Percentiles rank a stretch among this genome's conserved stretches.
phyloP scores from a whole-genome alignment of 2,113 vertebrate genomes.

The Podarcis raffonei region DNA sequence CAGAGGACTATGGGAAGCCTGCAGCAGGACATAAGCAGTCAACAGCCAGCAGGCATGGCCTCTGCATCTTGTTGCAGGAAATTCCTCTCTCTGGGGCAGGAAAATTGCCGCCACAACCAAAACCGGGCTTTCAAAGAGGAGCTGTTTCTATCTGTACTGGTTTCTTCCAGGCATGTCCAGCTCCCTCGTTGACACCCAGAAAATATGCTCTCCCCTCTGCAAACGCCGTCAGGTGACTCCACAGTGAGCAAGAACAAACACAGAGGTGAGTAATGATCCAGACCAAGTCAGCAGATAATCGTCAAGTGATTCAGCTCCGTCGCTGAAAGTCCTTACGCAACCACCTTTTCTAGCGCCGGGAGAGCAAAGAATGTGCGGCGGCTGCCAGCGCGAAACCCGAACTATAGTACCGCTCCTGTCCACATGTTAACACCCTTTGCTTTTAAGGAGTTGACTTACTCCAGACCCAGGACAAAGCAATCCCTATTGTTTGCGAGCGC shows the following conservation, averaged over 20 bases:
- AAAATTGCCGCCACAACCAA: background rate
- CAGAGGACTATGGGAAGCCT: too few relatives aligned
- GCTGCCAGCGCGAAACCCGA: background rate
- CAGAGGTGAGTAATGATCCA: background rate
- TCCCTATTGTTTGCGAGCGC: background rate
- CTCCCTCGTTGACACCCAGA: background rate
- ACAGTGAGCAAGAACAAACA: constrained; percentile 22
- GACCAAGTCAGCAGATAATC: constrained; percentile 9
- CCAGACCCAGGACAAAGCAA: background rate
- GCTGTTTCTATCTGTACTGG: background rate
- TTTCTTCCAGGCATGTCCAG: background rate
- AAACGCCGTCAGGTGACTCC: background rate
- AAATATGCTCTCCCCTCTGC: constrained; percentile 18
- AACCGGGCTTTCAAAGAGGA: background rate
- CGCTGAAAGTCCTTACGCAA: background rate
- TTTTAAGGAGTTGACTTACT: background rate
- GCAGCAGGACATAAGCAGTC: background rate
- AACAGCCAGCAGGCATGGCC: background rate
- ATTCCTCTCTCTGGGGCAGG: background rate
- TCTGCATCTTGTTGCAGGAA: background rate
- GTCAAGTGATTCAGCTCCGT: constrained; percentile 24
- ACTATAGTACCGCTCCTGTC: background rate
- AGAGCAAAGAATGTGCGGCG: background rate
- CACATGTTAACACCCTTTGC: background rate
- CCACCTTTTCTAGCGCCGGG: background rate